phyloP scores from a whole-genome alignment of 2,113 vertebrate species.

The Rhegmatorhina hoffmannsi region DNA sequence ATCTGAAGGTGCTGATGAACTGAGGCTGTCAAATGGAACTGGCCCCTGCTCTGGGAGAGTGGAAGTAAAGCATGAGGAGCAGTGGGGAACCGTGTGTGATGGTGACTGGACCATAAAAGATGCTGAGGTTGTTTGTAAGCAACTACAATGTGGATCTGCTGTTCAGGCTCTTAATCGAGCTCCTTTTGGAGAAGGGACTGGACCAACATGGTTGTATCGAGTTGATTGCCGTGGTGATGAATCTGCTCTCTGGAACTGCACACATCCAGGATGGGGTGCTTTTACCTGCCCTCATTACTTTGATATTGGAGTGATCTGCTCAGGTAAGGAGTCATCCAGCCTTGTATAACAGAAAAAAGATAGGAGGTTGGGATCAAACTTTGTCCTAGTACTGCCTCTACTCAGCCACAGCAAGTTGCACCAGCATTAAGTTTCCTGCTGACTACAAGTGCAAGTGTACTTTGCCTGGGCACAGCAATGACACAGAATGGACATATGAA shows the following conservation, averaged over 20 bases:
- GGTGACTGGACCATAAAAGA: constrained; percentile 65
- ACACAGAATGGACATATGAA: background rate
- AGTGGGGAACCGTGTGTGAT: constrained; percentile 78
- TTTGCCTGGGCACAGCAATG: background rate
- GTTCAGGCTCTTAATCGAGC: constrained; percentile 51
- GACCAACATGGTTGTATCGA: constrained; percentile 73
- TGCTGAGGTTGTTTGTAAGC: constrained; percentile 71
- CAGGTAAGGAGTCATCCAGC: constrained; percentile 61
- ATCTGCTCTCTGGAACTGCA: constrained; percentile 71
- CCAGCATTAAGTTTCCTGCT: background rate
- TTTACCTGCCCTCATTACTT: constrained; percentile 68
- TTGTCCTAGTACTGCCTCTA: background rate
- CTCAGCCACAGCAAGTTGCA: background rate
- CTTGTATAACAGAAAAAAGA: background rate
- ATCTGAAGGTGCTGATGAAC: constrained; percentile 50
- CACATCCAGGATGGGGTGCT: constrained; percentile 53
- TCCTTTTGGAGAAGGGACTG: constrained; percentile 69
- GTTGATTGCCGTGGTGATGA: constrained; percentile 67
- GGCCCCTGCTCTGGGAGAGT: constrained; percentile 66
- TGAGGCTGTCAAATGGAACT: constrained; percentile 55
- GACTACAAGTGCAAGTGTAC: background rate
- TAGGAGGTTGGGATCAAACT: background rate
- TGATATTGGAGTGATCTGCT: constrained; percentile 72
- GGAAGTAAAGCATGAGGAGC: constrained; percentile 69
- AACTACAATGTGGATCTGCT: constrained; percentile 67